phyloP scores from a whole-genome alignment of 2,797 vertebrate species.

The Syngnathus acus region DNA sequence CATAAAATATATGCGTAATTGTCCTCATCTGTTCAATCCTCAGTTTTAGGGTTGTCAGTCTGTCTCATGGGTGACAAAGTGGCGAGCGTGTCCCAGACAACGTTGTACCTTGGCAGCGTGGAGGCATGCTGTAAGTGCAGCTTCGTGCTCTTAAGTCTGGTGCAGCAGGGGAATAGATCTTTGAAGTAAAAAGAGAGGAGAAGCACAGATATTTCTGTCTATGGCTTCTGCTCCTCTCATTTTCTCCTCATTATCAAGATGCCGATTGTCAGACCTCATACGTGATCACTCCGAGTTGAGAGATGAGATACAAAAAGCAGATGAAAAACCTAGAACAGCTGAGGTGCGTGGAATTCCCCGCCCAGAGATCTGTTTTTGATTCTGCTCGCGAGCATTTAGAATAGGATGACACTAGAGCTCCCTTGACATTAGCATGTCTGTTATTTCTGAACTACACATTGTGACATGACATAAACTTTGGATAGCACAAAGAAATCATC shows the following conservation, averaged over 20 bases:
- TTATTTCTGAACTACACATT: not conserved
- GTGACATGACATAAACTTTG: not conserved
- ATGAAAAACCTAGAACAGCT: constrained; percentile 29
- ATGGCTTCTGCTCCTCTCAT: constrained; percentile 52
- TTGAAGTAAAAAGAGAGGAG: constrained; percentile 22
- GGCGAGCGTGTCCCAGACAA: constrained; percentile 41
- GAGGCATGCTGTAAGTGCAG: constrained; percentile 37
- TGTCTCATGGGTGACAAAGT: constrained; percentile 46
- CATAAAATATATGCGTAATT: constrained; percentile 26
- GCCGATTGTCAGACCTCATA: constrained; percentile 52
- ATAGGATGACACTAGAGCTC: not conserved
- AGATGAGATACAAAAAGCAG: constrained; percentile 52
- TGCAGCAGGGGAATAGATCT: constrained; percentile 47
- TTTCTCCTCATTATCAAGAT: constrained; percentile 62
- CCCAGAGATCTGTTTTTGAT: constrained; percentile 38
- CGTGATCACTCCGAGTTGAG: constrained; percentile 39
- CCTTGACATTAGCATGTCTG: constrained; percentile 2
- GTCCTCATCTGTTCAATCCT: constrained; percentile 9
- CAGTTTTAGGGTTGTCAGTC: constrained; percentile 51
- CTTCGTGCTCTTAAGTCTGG: constrained; percentile 50
- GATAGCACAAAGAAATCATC: not conserved
- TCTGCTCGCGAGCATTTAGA: not conserved
- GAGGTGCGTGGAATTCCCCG: not conserved
- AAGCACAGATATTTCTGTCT: constrained; percentile 58
- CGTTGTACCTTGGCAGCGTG: constrained; percentile 41